Evolutionary conservation across 1,140 invertebrate species (phyloP).

Genomic region (Caenorhabditis remanei): DNA sequence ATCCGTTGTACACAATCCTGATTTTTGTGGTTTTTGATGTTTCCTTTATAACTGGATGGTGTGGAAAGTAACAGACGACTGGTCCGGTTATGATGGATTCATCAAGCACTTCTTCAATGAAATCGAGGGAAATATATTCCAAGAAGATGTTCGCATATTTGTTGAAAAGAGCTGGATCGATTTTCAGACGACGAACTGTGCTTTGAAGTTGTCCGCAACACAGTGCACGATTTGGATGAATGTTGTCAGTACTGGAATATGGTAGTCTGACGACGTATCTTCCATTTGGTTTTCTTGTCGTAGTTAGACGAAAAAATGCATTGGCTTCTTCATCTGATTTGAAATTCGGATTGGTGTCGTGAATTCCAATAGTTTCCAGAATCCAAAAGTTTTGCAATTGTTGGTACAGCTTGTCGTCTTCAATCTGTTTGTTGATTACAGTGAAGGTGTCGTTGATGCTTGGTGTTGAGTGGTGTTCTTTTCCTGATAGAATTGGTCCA

Average conservation of each 20-base stretch:
- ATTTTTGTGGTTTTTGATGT: neutral
- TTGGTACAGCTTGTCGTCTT: neutral
- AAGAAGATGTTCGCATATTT: neutral
- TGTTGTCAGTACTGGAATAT: neutral
- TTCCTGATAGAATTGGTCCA: slow-evolving; percentile 6
- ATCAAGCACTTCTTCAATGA: neutral
- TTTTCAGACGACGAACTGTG: neutral
- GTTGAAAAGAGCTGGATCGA: neutral
- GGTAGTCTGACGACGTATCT: neutral
- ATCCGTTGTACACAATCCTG: neutral
- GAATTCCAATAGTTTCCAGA: slow-evolving; percentile 8
- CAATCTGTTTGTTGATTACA: neutral
- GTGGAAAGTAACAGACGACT: neutral
- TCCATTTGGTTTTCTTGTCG: neutral
- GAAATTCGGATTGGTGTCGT: neutral
- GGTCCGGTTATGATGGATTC: neutral
- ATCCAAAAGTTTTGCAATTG: neutral
- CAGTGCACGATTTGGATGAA: neutral
- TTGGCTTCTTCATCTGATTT: neutral
- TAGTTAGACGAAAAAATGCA: neutral
- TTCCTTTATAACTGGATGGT: slow-evolving; percentile 12
- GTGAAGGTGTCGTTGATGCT: neutral
- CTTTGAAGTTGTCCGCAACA: neutral
- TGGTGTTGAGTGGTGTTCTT: neutral
- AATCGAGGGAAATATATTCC: neutral